phyloP scores from a whole-genome alignment of 2,113 vertebrate genomes.

The Campylorhamphus procurvoides region DNA sequence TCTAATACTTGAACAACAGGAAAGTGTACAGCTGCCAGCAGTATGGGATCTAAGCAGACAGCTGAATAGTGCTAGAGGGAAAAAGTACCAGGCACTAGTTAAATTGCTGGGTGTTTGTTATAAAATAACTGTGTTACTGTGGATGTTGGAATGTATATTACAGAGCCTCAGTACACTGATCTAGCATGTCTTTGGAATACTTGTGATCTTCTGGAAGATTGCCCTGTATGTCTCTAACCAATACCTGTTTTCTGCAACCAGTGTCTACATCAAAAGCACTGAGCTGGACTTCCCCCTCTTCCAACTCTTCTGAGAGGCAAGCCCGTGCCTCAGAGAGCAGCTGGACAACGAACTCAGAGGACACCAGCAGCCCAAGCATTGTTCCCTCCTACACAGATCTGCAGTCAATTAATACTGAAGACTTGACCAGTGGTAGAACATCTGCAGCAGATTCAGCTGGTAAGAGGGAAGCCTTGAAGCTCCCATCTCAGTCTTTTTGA shows the following conservation, averaged over 20 bases:
- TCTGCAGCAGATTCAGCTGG: constrained; percentile 75
- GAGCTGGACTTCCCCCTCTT: constrained; percentile 72
- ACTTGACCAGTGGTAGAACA: constrained; percentile 67
- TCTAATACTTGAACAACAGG: not conserved
- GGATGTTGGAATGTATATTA: not conserved
- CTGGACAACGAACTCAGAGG: constrained; percentile 79
- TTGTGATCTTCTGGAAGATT: not conserved
- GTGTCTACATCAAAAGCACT: constrained; percentile 60
- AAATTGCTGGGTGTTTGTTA: not conserved
- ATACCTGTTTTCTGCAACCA: constrained; percentile 16
- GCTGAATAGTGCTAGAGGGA: not conserved
- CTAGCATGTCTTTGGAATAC: not conserved
- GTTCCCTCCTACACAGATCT: constrained; percentile 76
- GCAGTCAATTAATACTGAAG: constrained; percentile 69
- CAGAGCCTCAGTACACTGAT: not conserved
- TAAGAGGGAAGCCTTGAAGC: constrained; percentile 51
- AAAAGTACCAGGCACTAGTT: not conserved
- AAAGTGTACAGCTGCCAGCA: not conserved
- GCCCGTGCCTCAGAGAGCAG: constrained; percentile 74
- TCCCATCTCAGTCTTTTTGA: not conserved
- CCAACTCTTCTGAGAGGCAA: constrained; percentile 62
- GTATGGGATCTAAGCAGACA: not conserved
- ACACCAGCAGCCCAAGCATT: constrained; percentile 77
- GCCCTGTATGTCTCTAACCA: not conserved
- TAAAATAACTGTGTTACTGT: not conserved